Conservation (phyloP, 2,888 invertebrate species). For the Antitype chi region DNA sequence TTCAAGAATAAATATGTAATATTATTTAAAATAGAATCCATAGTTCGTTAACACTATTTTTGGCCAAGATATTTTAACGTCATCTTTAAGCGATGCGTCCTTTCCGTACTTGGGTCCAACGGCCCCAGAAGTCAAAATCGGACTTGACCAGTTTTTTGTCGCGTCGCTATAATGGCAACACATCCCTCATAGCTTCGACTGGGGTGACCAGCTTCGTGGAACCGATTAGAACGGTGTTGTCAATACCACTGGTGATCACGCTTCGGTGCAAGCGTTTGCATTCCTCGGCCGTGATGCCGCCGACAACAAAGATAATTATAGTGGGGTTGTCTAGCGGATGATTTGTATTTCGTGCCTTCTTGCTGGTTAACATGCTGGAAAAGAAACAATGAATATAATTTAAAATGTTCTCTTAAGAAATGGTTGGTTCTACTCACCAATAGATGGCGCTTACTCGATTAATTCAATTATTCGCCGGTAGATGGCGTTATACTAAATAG, state of each 20-base stretch:
- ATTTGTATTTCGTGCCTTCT: constrained; percentile 79
- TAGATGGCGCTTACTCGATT: constrained; percentile 39
- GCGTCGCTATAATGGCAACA: constrained; percentile 67
- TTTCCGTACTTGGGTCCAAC: constrained; percentile 22
- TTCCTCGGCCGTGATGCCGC: constrained; percentile 92
- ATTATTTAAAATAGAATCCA: constrained; percentile 23
- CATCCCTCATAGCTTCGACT: constrained; percentile 83
- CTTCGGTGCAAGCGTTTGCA: constrained; percentile 87
- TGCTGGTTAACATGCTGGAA: constrained; percentile 91
- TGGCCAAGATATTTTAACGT: constrained; percentile 13
- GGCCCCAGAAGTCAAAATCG: constrained; percentile 15
- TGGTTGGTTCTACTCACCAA: constrained; percentile 19
- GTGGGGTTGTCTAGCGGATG: constrained; percentile 92
- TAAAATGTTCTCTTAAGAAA: too few relatives aligned
- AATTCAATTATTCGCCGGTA: constrained; percentile 42
- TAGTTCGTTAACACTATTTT: constrained; percentile 15
- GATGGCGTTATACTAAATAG: constrained; percentile 43
- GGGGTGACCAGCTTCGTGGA: constrained; percentile 83
- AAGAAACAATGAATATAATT: neutral
- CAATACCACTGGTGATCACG: constrained; percentile 87
- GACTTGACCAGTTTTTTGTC: constrained; percentile 24
- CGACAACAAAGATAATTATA: constrained; percentile 92
- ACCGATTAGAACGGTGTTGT: constrained; percentile 84
- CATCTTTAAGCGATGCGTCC: constrained; percentile 28
- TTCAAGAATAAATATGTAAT: neutral